Evolutionary conservation across 2,797 vertebrate species (phyloP).

Genomic region (Sciurus carolinensis): DNA sequence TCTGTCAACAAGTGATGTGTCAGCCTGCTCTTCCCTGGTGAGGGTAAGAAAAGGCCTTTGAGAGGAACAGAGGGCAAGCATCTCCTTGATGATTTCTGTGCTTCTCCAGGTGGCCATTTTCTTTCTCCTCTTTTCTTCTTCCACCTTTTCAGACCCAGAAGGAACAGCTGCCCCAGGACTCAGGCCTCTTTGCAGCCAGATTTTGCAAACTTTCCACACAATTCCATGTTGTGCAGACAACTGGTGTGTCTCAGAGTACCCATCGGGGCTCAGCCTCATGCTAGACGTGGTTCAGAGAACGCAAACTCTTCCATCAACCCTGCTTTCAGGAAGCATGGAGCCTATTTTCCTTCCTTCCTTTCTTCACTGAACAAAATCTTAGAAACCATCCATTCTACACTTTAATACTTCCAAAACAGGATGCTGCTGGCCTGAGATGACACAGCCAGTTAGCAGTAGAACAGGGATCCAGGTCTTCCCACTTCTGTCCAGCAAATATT

Average conservation of each 20-base stretch:
- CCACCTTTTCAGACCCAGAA: slow-evolving; percentile 26
- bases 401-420: not conserved
- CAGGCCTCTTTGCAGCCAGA: not conserved
- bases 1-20: not conserved
- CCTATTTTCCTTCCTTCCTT: not conserved
- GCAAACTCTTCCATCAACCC: not conserved
- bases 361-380: not conserved
- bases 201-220: not conserved
- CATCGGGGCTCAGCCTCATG: not conserved
- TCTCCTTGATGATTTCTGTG: not conserved
- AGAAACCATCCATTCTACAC: not conserved
- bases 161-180: not conserved
- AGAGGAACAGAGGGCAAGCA: not conserved
- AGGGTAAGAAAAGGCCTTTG: not conserved
- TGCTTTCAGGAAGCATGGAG: not conserved
- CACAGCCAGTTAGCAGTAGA: not conserved
- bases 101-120: not conserved
- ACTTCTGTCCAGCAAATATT: not conserved
- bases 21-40: not conserved
- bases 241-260: not conserved
- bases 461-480: not conserved
- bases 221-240: not conserved
- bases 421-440: not conserved
- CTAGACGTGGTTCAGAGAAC: not conserved
- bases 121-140: slow-evolving; percentile 17